Percentiles rank a stretch among this genome's conserved stretches.
phyloP scores from a whole-genome alignment of 2,113 vertebrate genomes.

The Phalacrocorax pelagicus region DNA sequence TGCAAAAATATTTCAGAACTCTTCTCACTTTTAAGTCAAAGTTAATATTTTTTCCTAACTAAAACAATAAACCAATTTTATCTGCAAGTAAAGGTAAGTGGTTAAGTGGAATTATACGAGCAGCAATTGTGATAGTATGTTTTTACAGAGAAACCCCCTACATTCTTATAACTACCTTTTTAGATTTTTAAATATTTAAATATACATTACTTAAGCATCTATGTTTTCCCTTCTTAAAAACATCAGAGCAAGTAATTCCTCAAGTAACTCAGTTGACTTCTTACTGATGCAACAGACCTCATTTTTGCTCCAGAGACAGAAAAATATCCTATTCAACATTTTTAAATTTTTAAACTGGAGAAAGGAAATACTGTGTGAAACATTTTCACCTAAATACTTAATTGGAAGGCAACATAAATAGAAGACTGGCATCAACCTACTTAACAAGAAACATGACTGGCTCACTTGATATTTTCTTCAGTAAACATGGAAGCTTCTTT shows the following conservation, averaged over 20 bases:
- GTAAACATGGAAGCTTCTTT: background rate
- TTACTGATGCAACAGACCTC: background rate
- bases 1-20: background rate
- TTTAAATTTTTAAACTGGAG: constrained; percentile 47
- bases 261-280: constrained; percentile 5
- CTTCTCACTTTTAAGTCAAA: background rate
- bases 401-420: constrained; percentile 23
- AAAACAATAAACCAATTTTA: background rate
- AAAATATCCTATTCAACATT: constrained; percentile 38
- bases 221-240: background rate
- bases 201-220: background rate
- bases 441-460: background rate
- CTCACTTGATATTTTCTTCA: background rate
- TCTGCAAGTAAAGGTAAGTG: background rate
- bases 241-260: constrained; percentile 2
- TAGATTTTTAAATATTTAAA: constrained; percentile 4
- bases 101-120: background rate
- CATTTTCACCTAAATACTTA: constrained; percentile 60
- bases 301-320: background rate
- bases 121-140: background rate
- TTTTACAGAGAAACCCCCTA: background rate
- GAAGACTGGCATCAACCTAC: constrained; percentile 11
- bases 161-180: background rate
- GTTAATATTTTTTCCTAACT: background rate
- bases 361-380: constrained; percentile 36